Conservation (phyloP, 1,140 invertebrate species). For the Drosophila repleta region DNA sequence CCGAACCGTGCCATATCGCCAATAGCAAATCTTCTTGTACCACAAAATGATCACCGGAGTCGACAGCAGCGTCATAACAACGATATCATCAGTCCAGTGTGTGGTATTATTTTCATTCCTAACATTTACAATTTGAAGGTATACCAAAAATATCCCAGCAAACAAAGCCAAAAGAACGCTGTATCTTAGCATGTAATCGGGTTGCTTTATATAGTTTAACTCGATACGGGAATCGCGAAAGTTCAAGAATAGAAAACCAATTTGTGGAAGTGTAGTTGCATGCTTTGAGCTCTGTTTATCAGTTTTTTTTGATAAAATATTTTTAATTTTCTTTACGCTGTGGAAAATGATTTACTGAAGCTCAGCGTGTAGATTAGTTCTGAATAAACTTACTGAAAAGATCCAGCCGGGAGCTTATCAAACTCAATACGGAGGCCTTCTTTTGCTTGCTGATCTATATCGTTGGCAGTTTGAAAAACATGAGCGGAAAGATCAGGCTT, state of each 20-base stretch:
- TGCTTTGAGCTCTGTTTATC: no score
- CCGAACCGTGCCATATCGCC: conserved; percentile 85
- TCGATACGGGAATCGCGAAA: conserved; percentile 67
- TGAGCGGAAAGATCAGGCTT: fast-evolving
- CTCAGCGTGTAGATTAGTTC: no score
- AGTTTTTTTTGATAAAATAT: not conserved
- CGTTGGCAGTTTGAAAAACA: not conserved
- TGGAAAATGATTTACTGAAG: not conserved
- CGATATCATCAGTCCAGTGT: not conserved
- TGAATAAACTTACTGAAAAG: conserved; percentile 49
- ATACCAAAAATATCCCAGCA: conserved; percentile 35
- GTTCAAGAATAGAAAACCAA: conserved; percentile 38
- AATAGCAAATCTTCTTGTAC: conserved; percentile 82
- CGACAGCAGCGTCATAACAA: conserved; percentile 47
- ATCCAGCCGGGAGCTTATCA: conserved; percentile 69
- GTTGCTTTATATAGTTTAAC: conserved; percentile 56
- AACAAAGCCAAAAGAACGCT: conserved; percentile 58
- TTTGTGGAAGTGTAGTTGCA: not conserved
- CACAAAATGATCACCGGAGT: conserved; percentile 74
- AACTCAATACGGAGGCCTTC: conserved; percentile 52
- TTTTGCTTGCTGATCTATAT: not conserved
- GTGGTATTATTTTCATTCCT: no score
- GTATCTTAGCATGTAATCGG: conserved; percentile 72
- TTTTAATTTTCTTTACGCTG: conserved; percentile 3
- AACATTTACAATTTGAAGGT: conserved; percentile 23